phyloP scores from a whole-genome alignment of 1,140 invertebrate genomes.

The Bombus confusus region DNA sequence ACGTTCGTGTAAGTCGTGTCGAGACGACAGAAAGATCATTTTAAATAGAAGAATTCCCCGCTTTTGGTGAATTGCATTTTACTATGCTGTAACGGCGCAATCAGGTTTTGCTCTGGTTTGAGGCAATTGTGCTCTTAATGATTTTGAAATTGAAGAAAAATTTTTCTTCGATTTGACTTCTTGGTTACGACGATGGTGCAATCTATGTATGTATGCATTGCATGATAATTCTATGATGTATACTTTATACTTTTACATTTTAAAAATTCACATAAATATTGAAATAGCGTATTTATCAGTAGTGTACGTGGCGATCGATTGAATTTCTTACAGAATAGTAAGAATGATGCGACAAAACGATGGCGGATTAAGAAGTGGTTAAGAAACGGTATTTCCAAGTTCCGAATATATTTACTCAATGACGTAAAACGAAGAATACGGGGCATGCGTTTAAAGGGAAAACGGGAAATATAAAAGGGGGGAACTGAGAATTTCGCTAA shows the following conservation, averaged over 20 bases:
- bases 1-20: no score
- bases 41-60: not conserved
- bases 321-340: no score
- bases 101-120: not conserved
- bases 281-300: not conserved
- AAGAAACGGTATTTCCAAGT: not conserved
- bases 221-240: no score
- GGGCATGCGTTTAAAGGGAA: not conserved
- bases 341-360: no score
- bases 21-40: not conserved
- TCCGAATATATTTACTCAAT: conserved; percentile 2
- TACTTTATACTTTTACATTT: not conserved
- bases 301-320: not conserved
- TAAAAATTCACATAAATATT: not conserved
- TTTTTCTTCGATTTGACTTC: not conserved
- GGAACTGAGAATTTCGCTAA: conserved; percentile 10
- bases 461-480: not conserved
- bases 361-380: not conserved
- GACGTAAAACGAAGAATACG: not conserved
- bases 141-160: not conserved
- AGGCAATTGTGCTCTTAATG: not conserved
- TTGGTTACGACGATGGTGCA: not conserved
- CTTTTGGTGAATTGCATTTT: not conserved
- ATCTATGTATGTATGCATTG: no score
- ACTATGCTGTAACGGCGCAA: not conserved